Evolutionary conservation across 2,113 vertebrate genomes (phyloP).

Genomic region (Montifringilla adamsi): DNA sequence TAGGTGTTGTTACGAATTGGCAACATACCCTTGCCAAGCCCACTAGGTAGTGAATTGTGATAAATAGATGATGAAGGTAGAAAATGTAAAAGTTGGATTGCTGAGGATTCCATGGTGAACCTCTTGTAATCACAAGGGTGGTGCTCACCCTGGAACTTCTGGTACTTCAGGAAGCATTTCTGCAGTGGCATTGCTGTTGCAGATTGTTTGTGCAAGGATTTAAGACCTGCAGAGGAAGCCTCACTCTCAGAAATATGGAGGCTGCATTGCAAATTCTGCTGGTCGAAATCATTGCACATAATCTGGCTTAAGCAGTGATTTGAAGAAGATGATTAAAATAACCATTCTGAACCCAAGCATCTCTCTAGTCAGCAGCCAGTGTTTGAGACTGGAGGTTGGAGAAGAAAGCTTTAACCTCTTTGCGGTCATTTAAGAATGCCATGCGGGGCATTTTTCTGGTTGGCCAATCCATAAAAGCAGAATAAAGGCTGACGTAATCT

Average conservation of each 20-base stretch:
- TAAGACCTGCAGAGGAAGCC: background rate
- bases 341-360: background rate
- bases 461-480: background rate
- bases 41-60: background rate
- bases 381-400: background rate
- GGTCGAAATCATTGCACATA: background rate
- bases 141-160: background rate
- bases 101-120: background rate
- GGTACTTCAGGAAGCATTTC: background rate
- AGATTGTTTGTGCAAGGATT: background rate
- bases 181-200: background rate
- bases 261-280: background rate
- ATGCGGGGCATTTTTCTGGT: background rate
- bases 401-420: background rate
- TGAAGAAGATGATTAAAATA: background rate
- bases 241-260: background rate
- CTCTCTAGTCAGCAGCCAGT: background rate
- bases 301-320: background rate
- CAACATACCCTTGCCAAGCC: conserved; percentile 27
- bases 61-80: background rate
- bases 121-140: background rate
- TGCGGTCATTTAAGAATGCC: background rate
- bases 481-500: background rate
- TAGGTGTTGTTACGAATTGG: background rate
- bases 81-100: background rate